Percentiles rank a stretch among this genome's conserved stretches.
Evolutionary conservation across 2,113 vertebrate genomes (phyloP).

Genomic region (Himantopus leucocephalus): DNA sequence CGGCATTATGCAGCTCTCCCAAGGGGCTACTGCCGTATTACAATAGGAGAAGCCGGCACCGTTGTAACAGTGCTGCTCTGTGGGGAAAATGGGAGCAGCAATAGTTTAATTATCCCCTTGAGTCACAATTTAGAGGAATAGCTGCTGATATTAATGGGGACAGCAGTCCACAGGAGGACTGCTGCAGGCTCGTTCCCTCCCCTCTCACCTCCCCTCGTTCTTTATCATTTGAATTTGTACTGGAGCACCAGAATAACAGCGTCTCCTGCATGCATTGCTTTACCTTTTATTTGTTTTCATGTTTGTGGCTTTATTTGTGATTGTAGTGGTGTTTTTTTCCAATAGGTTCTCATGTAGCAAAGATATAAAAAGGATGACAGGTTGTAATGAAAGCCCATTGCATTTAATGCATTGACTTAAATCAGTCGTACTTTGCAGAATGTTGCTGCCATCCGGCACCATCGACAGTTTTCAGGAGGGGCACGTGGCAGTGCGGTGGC

Average conservation of each 20-base stretch:
- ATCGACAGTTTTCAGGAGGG: accelerated
- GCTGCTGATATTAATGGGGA: not conserved
- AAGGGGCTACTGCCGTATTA: not conserved
- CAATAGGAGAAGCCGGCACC: not conserved
- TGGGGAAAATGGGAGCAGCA: not conserved
- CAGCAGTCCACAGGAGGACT: not conserved
- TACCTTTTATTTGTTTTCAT: not conserved
- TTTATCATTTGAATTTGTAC: not conserved
- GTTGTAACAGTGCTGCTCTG: not conserved
- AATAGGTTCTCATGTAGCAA: not conserved
- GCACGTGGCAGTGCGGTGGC: accelerated
- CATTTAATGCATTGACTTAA: not conserved
- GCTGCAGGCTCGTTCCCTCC: not conserved
- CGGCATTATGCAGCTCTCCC: not conserved
- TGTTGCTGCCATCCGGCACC: accelerated
- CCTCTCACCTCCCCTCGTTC: not conserved
- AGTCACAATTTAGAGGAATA: not conserved
- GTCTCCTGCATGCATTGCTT: not conserved
- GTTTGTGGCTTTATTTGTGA: not conserved
- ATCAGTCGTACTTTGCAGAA: accelerated
- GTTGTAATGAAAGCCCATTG: not conserved
- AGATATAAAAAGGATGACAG: not conserved
- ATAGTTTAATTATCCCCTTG: conserved; percentile 32
- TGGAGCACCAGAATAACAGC: not conserved
- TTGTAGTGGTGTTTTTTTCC: not conserved